These are phyloP conservation scores for Daktulosphaira vitifoliae DNA, from an alignment of 1,140 invertebrate genomes.

Conservation along the genomic window DNA sequence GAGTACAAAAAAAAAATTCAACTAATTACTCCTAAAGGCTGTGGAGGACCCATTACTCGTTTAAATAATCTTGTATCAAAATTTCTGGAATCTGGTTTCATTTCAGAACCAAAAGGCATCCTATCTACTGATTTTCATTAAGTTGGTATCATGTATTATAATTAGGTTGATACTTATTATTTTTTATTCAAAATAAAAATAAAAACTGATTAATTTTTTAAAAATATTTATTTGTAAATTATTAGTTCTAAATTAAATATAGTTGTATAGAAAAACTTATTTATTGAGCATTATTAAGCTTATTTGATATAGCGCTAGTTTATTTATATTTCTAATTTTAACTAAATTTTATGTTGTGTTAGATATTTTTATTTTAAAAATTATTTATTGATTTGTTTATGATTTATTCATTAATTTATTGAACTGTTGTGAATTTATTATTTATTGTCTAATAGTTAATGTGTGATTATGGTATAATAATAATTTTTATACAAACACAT, in stretches of 20 bases:
- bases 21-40: background rate
- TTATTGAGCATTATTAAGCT: slow-evolving; percentile 15
- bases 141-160: background rate
- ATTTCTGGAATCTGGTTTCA: background rate
- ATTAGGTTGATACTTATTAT: slow-evolving; percentile 1
- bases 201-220: background rate
- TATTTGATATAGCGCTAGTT: slow-evolving; percentile 1
- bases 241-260: background rate
- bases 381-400: slow-evolving; percentile 6
- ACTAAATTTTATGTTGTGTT: slow-evolving; percentile 24
- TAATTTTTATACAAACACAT: too few relatives aligned
- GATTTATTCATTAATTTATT: too few relatives aligned
- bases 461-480: too few relatives aligned
- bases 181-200: slow-evolving; percentile 4
- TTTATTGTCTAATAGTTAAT: too few relatives aligned
- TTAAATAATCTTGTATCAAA: slow-evolving; percentile 10
- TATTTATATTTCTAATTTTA: slow-evolving; percentile 11
- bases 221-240: slow-evolving; percentile 2
- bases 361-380: slow-evolving; percentile 19
- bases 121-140: background rate
- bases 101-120: slow-evolving; percentile 13
- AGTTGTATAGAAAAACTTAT: background rate
- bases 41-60: slow-evolving; percentile 18
- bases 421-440: too few relatives aligned
- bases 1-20: slow-evolving; percentile 10